Conservation (phyloP, 35 echinoderm and acorn worm genomes). For the Lytechinus pictus region DNA sequence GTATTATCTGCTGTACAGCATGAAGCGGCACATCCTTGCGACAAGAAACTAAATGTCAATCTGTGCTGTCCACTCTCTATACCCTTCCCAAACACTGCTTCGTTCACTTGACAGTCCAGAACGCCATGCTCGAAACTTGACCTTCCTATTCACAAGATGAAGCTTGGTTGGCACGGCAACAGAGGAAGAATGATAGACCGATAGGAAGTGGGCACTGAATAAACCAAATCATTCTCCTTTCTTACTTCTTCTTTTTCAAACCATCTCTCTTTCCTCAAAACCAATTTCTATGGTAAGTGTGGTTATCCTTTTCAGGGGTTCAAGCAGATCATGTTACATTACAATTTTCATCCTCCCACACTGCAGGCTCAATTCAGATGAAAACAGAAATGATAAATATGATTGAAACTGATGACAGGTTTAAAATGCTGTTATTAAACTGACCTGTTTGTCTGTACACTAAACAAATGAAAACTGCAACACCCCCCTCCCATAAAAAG, state of each 20-base stretch:
- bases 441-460: too few relatives aligned
- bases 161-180: slow-evolving; percentile 42
- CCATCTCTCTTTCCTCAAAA: background rate
- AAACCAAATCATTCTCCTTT: background rate
- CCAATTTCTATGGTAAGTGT: background rate
- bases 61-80: background rate
- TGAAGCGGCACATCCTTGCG: background rate
- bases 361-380: background rate
- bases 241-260: background rate
- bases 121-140: slow-evolving; percentile 39
- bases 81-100: slow-evolving; percentile 38
- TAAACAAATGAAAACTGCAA: too few relatives aligned
- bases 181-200: slow-evolving; percentile 21
- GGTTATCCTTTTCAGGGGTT: background rate
- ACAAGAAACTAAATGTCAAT: background rate
- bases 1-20: background rate
- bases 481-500: too few relatives aligned
- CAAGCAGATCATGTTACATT: slow-evolving; percentile 18
- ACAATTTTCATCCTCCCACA: background rate
- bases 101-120: slow-evolving; percentile 42
- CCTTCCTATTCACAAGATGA: slow-evolving; percentile 49
- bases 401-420: background rate
- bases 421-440: background rate
- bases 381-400: background rate
- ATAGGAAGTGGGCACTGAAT: background rate